These are phyloP conservation scores for Lithophane leautieri DNA, from an alignment of 2,888 invertebrate genomes.

Conservation along the genomic window DNA sequence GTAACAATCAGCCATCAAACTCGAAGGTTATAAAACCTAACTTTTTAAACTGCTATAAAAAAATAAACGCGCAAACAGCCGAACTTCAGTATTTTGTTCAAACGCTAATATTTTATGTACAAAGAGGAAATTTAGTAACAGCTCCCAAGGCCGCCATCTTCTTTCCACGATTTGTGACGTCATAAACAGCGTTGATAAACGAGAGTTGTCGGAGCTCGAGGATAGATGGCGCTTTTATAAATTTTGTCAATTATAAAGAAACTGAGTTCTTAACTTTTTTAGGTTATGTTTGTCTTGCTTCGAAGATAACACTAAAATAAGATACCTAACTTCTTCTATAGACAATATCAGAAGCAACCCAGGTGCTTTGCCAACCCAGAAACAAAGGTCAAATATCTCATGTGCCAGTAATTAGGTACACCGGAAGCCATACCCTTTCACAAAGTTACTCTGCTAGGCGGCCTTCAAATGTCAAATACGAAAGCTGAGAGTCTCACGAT, in stretches of 20 bases:
- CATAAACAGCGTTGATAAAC: constrained; percentile 43
- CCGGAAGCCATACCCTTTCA: too few relatives aligned
- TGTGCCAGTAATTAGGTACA: too few relatives aligned
- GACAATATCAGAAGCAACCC: neutral
- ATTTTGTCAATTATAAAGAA: constrained; percentile 5
- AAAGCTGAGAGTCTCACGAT: constrained; percentile 8
- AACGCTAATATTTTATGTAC: constrained; percentile 50
- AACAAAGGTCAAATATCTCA: neutral
- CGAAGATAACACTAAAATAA: constrained; percentile 1
- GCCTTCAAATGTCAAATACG: too few relatives aligned
- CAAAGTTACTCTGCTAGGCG: too few relatives aligned
- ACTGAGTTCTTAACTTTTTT: constrained; percentile 8
- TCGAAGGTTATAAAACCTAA: constrained; percentile 27
- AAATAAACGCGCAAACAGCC: constrained; percentile 36
- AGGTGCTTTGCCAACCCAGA: too few relatives aligned
- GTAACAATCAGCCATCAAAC: constrained; percentile 50
- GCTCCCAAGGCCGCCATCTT: constrained; percentile 50
- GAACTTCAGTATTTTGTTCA: constrained; percentile 46
- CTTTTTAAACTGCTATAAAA: constrained; percentile 55
- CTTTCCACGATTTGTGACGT: constrained; percentile 26
- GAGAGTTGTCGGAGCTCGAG: neutral
- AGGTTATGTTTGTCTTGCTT: neutral
- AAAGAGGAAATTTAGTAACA: constrained; percentile 34
- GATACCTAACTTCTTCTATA: neutral
- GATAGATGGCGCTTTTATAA: constrained; percentile 51